These are phyloP conservation scores for Hirtodrosophila confusa DNA, from an alignment of 2,888 invertebrate genomes.

Conservation along the genomic window DNA sequence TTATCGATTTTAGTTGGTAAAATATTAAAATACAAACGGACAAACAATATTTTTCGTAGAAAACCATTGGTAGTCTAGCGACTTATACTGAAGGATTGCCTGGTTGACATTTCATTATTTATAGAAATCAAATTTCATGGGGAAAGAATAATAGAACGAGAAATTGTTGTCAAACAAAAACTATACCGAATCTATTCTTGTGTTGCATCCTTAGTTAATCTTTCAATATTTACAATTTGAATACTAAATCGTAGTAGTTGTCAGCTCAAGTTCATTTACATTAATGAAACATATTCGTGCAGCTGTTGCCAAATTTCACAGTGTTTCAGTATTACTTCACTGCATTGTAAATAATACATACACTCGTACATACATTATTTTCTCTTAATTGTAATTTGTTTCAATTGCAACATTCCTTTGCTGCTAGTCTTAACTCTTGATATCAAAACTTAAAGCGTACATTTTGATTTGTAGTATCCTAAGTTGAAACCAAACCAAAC, in stretches of 20 bases:
- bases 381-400: constrained; percentile 37
- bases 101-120: too few species aligned
- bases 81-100: too few species aligned
- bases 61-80: too few species aligned
- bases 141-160: too few species aligned
- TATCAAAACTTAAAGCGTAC: not conserved
- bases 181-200: too few species aligned
- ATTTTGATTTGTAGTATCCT: constrained; percentile 48
- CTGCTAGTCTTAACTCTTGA: not conserved
- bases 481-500: constrained; percentile 16
- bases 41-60: too few species aligned
- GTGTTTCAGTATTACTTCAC: constrained; percentile 3
- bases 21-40: too few species aligned
- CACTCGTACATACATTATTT: constrained; percentile 3
- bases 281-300: not conserved
- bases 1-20: too few species aligned
- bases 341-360: constrained; percentile 62
- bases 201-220: too few species aligned
- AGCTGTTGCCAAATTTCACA: constrained; percentile 12
- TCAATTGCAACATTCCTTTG: constrained; percentile 2
- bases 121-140: too few species aligned
- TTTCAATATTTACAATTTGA: not conserved
- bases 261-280: not conserved
- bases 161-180: too few species aligned
- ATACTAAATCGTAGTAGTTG: not conserved